phyloP scores from a whole-genome alignment of 53 echinoderm and acorn worm species.

The Apostichopus leukothele region DNA sequence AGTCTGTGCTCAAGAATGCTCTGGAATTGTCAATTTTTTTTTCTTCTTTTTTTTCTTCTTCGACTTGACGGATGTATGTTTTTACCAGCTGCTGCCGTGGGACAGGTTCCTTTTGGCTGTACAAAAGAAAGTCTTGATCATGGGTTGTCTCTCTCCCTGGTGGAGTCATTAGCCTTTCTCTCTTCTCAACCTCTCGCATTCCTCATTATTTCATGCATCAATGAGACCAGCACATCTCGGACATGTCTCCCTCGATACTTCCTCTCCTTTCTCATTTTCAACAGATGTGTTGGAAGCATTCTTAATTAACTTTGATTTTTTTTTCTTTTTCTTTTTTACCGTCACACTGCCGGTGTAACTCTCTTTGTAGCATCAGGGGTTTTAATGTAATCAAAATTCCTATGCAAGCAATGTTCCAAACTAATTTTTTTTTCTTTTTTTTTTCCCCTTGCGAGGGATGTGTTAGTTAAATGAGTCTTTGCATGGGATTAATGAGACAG shows the following conservation, averaged over 20 bases:
- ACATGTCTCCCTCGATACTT: neutral
- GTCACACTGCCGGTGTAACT: too few relatives aligned
- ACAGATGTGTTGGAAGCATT: slow-evolving; percentile 32
- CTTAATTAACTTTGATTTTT: slow-evolving; percentile 6
- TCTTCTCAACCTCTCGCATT: slow-evolving; percentile 8
- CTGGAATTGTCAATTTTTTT: neutral
- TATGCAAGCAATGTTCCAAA: too few relatives aligned
- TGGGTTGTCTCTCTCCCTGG: neutral
- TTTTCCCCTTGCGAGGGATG: too few relatives aligned
- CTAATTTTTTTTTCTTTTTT: too few relatives aligned
- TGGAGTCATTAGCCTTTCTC: slow-evolving; percentile 1
- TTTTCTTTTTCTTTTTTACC: neutral
- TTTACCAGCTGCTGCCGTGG: slow-evolving; percentile 17
- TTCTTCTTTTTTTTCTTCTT: neutral
- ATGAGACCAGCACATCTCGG: slow-evolving; percentile 16
- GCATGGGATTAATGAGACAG: too few relatives aligned
- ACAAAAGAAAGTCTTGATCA: neutral
- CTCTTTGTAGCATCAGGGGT: too few relatives aligned
- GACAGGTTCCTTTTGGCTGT: neutral
- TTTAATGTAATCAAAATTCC: too few relatives aligned
- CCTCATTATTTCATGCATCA: slow-evolving; percentile 30
- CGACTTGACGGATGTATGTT: neutral
- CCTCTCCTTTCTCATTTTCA: neutral
- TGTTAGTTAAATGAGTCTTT: too few relatives aligned
- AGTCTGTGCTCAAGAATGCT: neutral